These are phyloP conservation scores for Aporophyla nigra DNA, from an alignment of 2,888 invertebrate species.

Conservation along the genomic window DNA sequence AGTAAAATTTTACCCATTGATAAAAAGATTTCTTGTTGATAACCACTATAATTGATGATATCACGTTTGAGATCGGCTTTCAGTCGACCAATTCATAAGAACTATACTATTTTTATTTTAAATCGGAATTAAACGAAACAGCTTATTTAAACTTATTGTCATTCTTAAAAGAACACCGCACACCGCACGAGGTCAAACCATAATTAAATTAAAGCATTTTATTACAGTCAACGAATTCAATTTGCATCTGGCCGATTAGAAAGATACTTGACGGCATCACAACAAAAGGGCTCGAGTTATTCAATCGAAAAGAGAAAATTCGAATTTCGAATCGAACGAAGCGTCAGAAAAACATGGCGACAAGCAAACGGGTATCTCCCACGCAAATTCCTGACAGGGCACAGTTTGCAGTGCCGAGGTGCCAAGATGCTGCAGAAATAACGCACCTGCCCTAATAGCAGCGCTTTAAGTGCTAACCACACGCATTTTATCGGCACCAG, in stretches of 20 bases:
- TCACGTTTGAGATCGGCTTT: too few relatives aligned
- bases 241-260: conserved; percentile 37
- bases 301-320: conserved; percentile 60
- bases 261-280: conserved; percentile 24
- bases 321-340: conserved; percentile 57
- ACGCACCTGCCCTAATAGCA: conserved; percentile 58
- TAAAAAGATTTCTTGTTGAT: too few relatives aligned
- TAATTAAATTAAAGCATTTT: conserved; percentile 48
- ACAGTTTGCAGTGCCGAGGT: conserved; percentile 62
- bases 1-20: too few relatives aligned
- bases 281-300: conserved; percentile 55
- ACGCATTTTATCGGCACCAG: conserved; percentile 59
- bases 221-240: conserved; percentile 44
- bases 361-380: conserved; percentile 81
- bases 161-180: conserved; percentile 13
- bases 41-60: too few relatives aligned
- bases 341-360: conserved; percentile 76
- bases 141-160: conserved; percentile 2
- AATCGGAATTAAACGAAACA: conserved; percentile 10
- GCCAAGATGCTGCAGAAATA: conserved; percentile 64
- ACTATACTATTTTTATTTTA: not conserved
- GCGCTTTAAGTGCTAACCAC: conserved; percentile 57
- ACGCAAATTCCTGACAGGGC: conserved; percentile 85
- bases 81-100: too few relatives aligned
- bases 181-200: conserved; percentile 9